phyloP scores from a whole-genome alignment of 2,797 vertebrate genomes.

The Fistularia tabacaria region DNA sequence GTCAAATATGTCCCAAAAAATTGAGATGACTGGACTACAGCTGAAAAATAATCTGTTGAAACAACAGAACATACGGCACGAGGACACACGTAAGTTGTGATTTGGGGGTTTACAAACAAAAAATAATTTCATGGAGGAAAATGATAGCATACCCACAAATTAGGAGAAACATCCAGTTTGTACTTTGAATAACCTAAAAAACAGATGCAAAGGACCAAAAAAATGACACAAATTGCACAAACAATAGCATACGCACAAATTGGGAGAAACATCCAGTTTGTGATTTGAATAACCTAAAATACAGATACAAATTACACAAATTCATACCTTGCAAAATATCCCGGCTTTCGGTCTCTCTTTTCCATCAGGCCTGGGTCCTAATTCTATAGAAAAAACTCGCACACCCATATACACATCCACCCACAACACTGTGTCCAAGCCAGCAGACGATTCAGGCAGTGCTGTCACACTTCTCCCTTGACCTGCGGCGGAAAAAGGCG shows the following conservation, averaged over 20 bases:
- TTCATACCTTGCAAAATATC: constrained; percentile 78
- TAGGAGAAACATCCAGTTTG: neutral
- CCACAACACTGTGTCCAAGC: constrained; percentile 21
- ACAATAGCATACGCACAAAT: no score
- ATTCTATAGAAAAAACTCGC: constrained; percentile 29
- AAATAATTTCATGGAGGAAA: no score
- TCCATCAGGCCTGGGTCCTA: constrained; percentile 68
- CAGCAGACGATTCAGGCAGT: constrained; percentile 29
- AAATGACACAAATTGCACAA: neutral
- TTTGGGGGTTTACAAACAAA: no score
- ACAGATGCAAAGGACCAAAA: no score
- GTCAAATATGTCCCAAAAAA: no score
- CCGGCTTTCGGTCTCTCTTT: constrained; percentile 75
- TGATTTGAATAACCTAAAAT: neutral
- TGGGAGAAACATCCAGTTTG: neutral
- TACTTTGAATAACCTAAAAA: neutral
- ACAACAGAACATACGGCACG: no score
- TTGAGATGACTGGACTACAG: no score
- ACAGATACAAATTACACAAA: neutral
- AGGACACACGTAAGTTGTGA: no score
- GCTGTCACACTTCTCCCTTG: constrained; percentile 23
- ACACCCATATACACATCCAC: constrained; percentile 43
- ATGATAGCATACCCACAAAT: no score
- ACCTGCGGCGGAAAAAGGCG: constrained; percentile 37
- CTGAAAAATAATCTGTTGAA: no score